These are phyloP conservation scores for Sinocyclocheilus maitianheensis DNA, from an alignment of 2,113 vertebrate species.

Conservation along the genomic window DNA sequence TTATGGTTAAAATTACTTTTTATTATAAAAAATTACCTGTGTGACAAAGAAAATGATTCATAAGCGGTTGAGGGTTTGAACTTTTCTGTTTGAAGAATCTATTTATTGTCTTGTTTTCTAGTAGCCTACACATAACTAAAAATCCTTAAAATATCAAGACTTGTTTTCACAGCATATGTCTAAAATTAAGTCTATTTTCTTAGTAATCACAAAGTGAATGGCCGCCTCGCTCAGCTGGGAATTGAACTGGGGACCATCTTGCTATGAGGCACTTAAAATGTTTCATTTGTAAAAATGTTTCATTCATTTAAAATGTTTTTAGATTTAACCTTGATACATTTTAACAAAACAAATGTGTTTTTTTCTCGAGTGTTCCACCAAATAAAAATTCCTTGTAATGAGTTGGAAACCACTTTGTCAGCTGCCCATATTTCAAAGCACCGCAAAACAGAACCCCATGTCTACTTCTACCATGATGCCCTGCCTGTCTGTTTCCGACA, in stretches of 20 bases:
- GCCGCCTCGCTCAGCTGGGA: neutral
- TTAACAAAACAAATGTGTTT: no score
- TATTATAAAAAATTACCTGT: neutral
- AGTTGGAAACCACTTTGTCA: slow-evolving; percentile 29
- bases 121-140: no score
- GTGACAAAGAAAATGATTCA: slow-evolving; percentile 12
- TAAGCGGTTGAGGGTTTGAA: neutral
- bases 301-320: no score
- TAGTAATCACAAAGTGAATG: neutral
- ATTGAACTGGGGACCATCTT: neutral
- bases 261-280: neutral
- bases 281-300: neutral
- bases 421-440: neutral
- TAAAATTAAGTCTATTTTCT: neutral
- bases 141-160: no score
- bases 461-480: neutral
- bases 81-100: slow-evolving; percentile 1
- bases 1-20: neutral
- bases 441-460: neutral
- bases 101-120: no score
- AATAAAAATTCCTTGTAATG: slow-evolving; percentile 14
- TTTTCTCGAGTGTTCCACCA: neutral
- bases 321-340: no score
- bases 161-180: no score
- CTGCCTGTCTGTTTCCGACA: neutral